These are phyloP conservation scores for Drosophila sulfurigaster DNA, from an alignment of 1,140 invertebrate genomes.

Conservation along the genomic window DNA sequence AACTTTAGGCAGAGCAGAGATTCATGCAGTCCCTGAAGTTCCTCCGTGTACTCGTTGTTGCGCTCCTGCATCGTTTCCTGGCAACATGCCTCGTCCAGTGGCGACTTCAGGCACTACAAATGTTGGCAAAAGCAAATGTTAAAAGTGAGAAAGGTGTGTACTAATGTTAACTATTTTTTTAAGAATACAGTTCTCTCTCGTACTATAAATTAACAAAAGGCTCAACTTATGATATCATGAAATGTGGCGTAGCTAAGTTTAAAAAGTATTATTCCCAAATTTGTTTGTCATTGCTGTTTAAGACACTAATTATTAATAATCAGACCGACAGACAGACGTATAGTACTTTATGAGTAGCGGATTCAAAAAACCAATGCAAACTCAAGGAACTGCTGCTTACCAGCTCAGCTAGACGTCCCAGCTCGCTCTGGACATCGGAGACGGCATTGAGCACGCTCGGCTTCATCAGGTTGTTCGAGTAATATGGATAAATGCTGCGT, in stretches of 20 bases:
- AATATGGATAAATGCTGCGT: conserved; percentile 80
- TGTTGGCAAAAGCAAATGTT: conserved; percentile 71
- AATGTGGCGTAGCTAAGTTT: no score
- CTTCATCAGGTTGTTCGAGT: conserved; percentile 80
- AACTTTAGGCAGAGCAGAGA: conserved; percentile 65
- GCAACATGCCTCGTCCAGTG: conserved; percentile 79
- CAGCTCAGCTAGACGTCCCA: conserved; percentile 71
- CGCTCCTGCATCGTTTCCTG: conserved; percentile 80
- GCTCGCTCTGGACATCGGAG: conserved; percentile 78
- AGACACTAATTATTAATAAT: not conserved
- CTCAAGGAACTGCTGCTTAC: conserved; percentile 31
- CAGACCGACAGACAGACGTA: not conserved
- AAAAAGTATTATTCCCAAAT: no score
- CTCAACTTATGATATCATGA: no score
- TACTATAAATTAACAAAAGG: no score
- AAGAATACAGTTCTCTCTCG: no score
- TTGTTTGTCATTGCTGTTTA: no score
- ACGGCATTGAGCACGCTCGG: conserved; percentile 78
- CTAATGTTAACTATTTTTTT: no score
- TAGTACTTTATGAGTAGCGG: no score
- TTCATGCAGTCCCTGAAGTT: conserved; percentile 68
- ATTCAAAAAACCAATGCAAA: no score
- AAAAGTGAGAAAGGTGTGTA: no score
- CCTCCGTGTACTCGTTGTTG: conserved; percentile 66
- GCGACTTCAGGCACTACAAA: conserved; percentile 66